Evolutionary conservation across 1,140 invertebrate genomes (phyloP), one percentile per base, ranked within the genome.

Genomic region (Tetramorium parvispinum): DNA sequence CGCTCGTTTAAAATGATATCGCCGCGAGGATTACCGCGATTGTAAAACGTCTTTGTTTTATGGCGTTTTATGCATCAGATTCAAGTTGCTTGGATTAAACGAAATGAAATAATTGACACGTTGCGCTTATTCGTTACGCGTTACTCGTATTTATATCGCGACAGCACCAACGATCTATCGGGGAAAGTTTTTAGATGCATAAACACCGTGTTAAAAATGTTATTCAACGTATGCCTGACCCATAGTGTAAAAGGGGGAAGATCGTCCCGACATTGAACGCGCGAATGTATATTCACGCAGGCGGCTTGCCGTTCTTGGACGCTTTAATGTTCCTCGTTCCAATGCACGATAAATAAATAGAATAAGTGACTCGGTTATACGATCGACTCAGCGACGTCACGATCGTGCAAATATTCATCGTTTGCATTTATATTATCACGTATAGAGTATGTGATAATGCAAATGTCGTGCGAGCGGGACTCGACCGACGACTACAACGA

Each of bases 281-380:
- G 32, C 18, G 51, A 1, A 75, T 71, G 51, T 57, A 73, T 37
- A 68, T 68, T 79, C 55, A 81, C 27, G 13, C 13, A n/a, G 37
- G 24, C 57, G 10, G 21, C 63, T 18, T 27, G n/a, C 2, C 46
- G 32, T 73, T 73, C 79, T 71, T 59, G 40, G 68, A 49, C 40
- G 53, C 53, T 75, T 83, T 83, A 83, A 70, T 75, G 51, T 85
- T 73, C 51, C 8, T 55, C 77, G 71, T 86, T 88, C 32, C 32
- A 63, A 70, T 51, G 16, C 11, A 75, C 37, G 66, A 78, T 85
- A 88, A 87, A 63, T 59, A 53, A 89, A 88, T 76, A 55, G 66
- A 27, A 40, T 68, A 75, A 89, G 85, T 77, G 71, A 78, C 53
- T 49, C 24, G 75, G 66, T 89, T 57, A 57, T 89, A 32, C 27